These are phyloP conservation scores for Chaenogobius annularis DNA, from an alignment of 2,113 vertebrate species.

Conservation along the genomic window DNA sequence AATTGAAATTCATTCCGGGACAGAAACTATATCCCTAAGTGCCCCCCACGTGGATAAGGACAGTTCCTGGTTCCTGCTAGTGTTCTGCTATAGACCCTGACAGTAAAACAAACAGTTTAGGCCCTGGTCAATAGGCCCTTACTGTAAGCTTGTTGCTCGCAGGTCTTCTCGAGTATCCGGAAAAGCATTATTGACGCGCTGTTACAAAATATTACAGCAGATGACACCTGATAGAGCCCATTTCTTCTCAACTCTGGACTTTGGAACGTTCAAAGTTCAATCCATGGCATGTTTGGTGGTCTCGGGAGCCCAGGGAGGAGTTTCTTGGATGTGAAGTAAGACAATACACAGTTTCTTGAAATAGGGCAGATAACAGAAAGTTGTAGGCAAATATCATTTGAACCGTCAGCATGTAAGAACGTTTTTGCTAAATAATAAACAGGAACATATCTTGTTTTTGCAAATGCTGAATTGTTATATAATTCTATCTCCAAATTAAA, in stretches of 20 bases:
- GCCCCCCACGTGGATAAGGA: slow-evolving; percentile 40
- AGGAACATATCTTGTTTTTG: too few relatives aligned
- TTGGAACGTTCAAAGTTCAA: slow-evolving; percentile 31
- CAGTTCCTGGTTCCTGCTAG: slow-evolving; percentile 71
- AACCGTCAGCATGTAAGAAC: slow-evolving; percentile 5
- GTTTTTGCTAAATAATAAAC: too few relatives aligned
- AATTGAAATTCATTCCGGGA: slow-evolving; percentile 48
- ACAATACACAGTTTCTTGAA: slow-evolving; percentile 10
- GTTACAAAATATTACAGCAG: slow-evolving; percentile 47
- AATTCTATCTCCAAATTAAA: neutral
- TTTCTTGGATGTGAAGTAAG: slow-evolving; percentile 33
- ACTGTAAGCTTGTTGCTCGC: slow-evolving; percentile 74
- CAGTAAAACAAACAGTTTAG: slow-evolving; percentile 68
- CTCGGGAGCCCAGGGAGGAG: slow-evolving; percentile 28
- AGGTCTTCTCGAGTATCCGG: slow-evolving; percentile 70
- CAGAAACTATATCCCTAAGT: slow-evolving; percentile 58
- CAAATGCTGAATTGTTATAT: neutral
- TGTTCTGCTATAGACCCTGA: slow-evolving; percentile 62
- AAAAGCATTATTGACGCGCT: slow-evolving; percentile 66
- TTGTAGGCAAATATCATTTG: slow-evolving; percentile 6
- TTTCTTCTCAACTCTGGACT: slow-evolving; percentile 29
- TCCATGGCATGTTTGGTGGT: slow-evolving; percentile 35
- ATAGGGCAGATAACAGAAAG: slow-evolving; percentile 8
- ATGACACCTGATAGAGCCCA: slow-evolving; percentile 63
- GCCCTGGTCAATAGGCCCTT: slow-evolving; percentile 75